Percentiles rank a stretch among this genome's conserved stretches.
Conservation (phyloP, 92 coral and sea anemone genomes). For the Epizoanthus rinbou region DNA sequence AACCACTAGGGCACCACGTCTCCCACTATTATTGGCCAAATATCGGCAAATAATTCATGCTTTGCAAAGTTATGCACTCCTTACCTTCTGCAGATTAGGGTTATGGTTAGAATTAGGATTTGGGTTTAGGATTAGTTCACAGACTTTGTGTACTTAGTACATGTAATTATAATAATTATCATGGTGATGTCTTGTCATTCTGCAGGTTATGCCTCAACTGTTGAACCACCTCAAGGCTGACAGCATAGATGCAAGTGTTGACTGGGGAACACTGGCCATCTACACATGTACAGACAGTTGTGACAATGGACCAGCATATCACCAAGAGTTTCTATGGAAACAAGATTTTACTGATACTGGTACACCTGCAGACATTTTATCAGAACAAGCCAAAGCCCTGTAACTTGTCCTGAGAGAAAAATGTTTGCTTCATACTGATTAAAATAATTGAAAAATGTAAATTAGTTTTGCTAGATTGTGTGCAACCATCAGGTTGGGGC, state of each 20-base stretch:
- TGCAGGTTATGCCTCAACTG: slow-evolving; percentile 94
- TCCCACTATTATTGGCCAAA: neutral
- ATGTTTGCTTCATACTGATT: neutral
- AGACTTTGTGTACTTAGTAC: no score
- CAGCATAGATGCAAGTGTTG: slow-evolving; percentile 81
- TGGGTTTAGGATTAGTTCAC: no score
- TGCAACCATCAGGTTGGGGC: no score
- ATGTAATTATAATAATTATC: no score
- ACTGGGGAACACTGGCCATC: slow-evolving; percentile 95
- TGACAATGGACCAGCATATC: slow-evolving; percentile 62
- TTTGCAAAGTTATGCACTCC: no score
- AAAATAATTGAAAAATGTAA: neutral
- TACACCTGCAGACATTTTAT: slow-evolving; percentile 65
- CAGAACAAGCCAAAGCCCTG: slow-evolving; percentile 35
- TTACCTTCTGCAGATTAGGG: no score
- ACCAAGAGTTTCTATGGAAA: slow-evolving; percentile 91
- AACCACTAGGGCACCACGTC: no score
- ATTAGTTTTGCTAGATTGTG: no score
- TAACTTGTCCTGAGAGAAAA: neutral
- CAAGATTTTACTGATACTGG: slow-evolving; percentile 97
- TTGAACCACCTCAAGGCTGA: slow-evolving; percentile 85
- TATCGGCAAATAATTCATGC: no score
- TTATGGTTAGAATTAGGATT: no score
- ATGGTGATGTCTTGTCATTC: neutral
- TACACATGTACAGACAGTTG: slow-evolving; percentile 87